Evolutionary conservation across 2,113 vertebrate genomes (phyloP).

Genomic region (Pristiophorus japonicus): DNA sequence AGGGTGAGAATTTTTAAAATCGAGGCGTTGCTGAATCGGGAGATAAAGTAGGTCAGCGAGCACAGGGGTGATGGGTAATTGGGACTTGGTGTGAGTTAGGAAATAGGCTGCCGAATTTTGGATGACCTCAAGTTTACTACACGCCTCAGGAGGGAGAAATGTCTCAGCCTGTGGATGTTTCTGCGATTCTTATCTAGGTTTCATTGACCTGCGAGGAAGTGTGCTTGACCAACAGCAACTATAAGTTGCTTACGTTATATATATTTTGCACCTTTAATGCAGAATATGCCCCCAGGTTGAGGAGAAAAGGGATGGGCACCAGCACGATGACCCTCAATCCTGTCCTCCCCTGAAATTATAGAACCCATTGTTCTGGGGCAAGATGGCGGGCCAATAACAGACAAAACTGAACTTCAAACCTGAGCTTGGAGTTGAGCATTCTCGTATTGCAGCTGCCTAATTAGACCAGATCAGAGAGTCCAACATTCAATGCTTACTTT

Average conservation of each 20-base stretch:
- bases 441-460: no score
- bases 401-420: neutral
- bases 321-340: neutral
- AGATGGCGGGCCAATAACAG: neutral
- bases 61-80: no score
- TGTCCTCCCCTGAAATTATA: neutral
- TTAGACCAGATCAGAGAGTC: no score
- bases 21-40: no score
- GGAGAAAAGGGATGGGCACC: neutral
- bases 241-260: neutral
- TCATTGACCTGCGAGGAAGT: neutral
- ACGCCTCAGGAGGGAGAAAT: neutral
- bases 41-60: no score
- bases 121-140: no score
- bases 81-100: no score
- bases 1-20: no score
- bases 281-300: neutral
- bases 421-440: neutral
- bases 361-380: neutral
- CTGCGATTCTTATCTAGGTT: neutral
- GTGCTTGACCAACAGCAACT: neutral
- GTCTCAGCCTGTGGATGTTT: neutral
- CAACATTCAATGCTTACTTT: neutral
- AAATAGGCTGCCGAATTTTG: no score
- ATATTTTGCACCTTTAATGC: neutral